A percentile compares a stretch with the other conserved stretches of the same genome.
phyloP scores from a whole-genome alignment of 2,797 vertebrate genomes.

The Fundulus diaphanus region DNA sequence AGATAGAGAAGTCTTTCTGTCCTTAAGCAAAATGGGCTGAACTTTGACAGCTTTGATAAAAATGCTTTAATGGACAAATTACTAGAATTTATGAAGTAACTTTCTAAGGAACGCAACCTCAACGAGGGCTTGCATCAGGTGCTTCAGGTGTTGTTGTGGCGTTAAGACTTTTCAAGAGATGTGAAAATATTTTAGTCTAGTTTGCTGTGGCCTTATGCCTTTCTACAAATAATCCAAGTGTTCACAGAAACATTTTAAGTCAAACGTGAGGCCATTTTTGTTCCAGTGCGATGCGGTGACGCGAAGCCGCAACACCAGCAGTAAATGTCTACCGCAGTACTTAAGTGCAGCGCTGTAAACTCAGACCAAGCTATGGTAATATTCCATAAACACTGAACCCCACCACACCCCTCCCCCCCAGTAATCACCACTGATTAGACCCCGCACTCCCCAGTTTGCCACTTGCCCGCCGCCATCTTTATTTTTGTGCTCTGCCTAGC shows the following conservation, averaged over 20 bases:
- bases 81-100: constrained; percentile 32
- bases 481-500: constrained; percentile 78
- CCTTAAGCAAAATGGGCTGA: constrained; percentile 48
- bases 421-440: constrained; percentile 73
- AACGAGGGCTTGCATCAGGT: constrained; percentile 47
- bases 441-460: constrained; percentile 71
- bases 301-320: constrained; percentile 15
- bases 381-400: constrained; percentile 62
- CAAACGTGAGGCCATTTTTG: constrained; percentile 21
- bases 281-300: not conserved
- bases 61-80: constrained; percentile 44
- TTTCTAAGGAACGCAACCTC: constrained; percentile 33
- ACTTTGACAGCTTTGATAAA: constrained; percentile 46
- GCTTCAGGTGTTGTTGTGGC: constrained; percentile 8
- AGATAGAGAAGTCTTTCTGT: constrained; percentile 35
- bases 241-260: constrained; percentile 44
- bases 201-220: constrained; percentile 17
- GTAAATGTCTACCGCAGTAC: constrained; percentile 21
- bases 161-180: constrained; percentile 17
- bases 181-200: constrained; percentile 25
- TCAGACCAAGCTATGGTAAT: constrained; percentile 51
- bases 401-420: constrained; percentile 70
- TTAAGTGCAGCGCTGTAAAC: constrained; percentile 7
- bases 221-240: constrained; percentile 44
- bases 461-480: constrained; percentile 74